Conservation (phyloP, 2,888 invertebrate species). For the Drosophila ezoana region DNA sequence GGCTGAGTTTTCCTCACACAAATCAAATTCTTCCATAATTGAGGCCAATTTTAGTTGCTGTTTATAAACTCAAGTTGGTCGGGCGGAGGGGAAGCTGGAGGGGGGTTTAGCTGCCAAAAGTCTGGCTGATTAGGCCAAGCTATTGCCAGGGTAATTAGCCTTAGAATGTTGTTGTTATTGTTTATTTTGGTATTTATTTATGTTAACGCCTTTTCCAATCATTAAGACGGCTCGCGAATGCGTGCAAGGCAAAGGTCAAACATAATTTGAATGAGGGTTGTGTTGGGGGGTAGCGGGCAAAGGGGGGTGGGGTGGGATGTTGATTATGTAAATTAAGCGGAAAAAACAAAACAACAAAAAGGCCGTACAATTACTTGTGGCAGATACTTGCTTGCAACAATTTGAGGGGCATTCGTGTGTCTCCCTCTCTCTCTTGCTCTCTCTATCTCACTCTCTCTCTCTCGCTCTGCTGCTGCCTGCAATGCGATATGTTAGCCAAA, state of each 20-base stretch:
- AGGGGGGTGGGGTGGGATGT: not conserved
- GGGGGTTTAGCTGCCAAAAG: conserved; percentile 5
- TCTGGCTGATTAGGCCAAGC: conserved; percentile 20
- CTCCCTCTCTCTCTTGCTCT: not conserved
- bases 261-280: conserved; percentile 13
- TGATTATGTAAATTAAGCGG: conserved; percentile 12
- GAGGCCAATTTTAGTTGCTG: conserved; percentile 18
- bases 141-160: conserved; percentile 36
- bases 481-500: conserved; percentile 34
- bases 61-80: conserved; percentile 15
- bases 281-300: not conserved
- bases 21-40: conserved; percentile 39
- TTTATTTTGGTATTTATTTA: conserved; percentile 16
- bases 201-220: conserved; percentile 28
- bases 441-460: not conserved
- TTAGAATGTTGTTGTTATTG: conserved; percentile 22
- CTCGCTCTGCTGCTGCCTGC: conserved; percentile 29
- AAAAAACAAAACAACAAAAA: conserved; percentile 23
- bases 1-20: conserved; percentile 18
- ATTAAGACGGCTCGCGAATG: conserved; percentile 18
- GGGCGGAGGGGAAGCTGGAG: not conserved
- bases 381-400: conserved; percentile 27
- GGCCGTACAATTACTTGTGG: conserved; percentile 16
- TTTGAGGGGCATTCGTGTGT: conserved; percentile 30
- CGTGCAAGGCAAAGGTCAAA: conserved; percentile 48